A percentile compares a stretch with the other conserved stretches of the same genome.
Evolutionary conservation across 2,797 vertebrate species (phyloP).

Genomic region (Syngnathus acus): DNA sequence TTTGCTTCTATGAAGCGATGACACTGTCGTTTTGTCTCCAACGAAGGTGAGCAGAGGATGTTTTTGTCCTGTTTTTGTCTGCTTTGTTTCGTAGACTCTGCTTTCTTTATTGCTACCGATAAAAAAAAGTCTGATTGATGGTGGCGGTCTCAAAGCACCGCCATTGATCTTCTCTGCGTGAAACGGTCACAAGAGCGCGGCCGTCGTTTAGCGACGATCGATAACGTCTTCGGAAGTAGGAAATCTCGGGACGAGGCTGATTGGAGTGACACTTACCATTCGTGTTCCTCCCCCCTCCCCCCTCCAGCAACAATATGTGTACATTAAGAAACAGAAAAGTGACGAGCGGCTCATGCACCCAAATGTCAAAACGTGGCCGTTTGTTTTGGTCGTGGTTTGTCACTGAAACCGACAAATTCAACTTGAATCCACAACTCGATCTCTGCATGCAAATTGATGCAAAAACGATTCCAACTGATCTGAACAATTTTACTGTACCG

Average conservation of each 20-base stretch:
- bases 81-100: background rate
- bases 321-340: background rate
- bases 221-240: background rate
- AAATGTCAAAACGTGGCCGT: background rate
- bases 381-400: background rate
- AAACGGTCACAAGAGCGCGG: background rate
- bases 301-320: background rate
- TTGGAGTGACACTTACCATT: background rate
- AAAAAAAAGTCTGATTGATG: constrained; percentile 2
- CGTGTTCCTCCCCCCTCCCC: background rate
- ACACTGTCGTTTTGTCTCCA: background rate
- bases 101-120: background rate
- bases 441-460: too few relatives aligned
- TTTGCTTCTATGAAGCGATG: too few relatives aligned
- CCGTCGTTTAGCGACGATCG: background rate
- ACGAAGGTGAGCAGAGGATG: background rate
- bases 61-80: background rate
- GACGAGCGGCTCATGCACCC: background rate
- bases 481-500: too few relatives aligned
- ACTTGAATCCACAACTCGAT: background rate
- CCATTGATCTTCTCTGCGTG: background rate
- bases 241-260: background rate
- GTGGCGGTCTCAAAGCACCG: background rate
- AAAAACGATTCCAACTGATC: too few relatives aligned
- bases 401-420: background rate